These are phyloP conservation scores for Todiramphus chloris DNA, from an alignment of 2,113 vertebrate species.

Conservation along the genomic window DNA sequence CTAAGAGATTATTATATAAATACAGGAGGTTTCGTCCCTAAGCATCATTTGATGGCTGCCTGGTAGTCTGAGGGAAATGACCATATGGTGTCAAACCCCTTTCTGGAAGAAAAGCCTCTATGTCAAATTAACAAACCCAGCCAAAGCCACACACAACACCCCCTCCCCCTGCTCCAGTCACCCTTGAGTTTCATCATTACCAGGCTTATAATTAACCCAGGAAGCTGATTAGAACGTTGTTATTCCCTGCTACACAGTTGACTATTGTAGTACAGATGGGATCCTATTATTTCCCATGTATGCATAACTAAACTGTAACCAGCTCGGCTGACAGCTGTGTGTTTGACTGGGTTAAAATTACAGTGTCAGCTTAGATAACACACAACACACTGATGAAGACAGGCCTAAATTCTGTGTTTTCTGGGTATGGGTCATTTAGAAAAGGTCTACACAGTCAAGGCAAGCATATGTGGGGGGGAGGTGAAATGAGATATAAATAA, in stretches of 20 bases:
- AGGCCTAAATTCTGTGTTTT: neutral
- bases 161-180: neutral
- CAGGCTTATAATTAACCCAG: neutral
- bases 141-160: neutral
- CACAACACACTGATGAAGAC: neutral
- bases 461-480: neutral
- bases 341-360: neutral
- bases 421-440: neutral
- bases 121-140: neutral
- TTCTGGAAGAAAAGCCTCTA: neutral
- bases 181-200: neutral
- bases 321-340: neutral
- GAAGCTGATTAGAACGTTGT: neutral
- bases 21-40: neutral
- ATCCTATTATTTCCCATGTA: neutral
- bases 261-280: neutral
- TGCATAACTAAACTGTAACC: neutral
- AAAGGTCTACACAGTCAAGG: neutral
- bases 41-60: neutral
- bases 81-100: rapidly evolving
- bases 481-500: neutral
- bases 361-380: neutral
- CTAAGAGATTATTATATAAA: neutral
- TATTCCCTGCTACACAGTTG: neutral
- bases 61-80: neutral